phyloP scores from a whole-genome alignment of 2,797 vertebrate species.

The Centroberyx gerrardi region DNA sequence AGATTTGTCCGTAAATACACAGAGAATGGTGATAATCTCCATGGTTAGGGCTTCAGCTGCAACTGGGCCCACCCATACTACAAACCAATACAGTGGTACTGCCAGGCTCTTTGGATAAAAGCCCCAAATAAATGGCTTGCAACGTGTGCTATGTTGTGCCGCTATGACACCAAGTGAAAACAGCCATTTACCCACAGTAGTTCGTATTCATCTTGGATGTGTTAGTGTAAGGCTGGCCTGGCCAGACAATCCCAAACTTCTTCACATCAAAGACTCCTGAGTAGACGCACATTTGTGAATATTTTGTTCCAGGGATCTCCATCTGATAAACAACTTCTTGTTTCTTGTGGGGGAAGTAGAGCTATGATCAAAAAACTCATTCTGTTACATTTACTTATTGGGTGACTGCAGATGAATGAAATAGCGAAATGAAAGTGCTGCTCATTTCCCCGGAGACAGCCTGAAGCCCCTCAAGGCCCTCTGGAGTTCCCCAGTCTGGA shows the following conservation, averaged over 20 bases:
- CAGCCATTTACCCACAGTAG: constrained; percentile 15
- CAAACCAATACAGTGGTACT: background rate
- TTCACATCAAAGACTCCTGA: constrained; percentile 17
- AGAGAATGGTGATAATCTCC: constrained; percentile 36
- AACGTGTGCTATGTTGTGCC: constrained; percentile 22
- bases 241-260: constrained; percentile 17
- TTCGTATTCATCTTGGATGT: constrained; percentile 24
- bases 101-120: constrained; percentile 26
- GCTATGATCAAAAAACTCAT: too few relatives aligned
- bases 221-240: constrained; percentile 12
- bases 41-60: constrained; percentile 8
- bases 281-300: background rate
- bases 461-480: constrained; percentile 25
- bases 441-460: constrained; percentile 35
- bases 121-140: background rate
- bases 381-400: too few relatives aligned
- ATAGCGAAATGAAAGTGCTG: background rate
- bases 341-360: background rate
- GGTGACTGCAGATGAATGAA: too few relatives aligned
- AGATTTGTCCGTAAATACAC: constrained; percentile 41
- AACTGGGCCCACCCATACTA: constrained; percentile 34
- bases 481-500: background rate
- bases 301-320: constrained; percentile 15
- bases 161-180: constrained; percentile 37
- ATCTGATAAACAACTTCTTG: constrained; percentile 1